Conservation (phyloP, 2,888 invertebrate species). For the Pomacea canaliculata region DNA sequence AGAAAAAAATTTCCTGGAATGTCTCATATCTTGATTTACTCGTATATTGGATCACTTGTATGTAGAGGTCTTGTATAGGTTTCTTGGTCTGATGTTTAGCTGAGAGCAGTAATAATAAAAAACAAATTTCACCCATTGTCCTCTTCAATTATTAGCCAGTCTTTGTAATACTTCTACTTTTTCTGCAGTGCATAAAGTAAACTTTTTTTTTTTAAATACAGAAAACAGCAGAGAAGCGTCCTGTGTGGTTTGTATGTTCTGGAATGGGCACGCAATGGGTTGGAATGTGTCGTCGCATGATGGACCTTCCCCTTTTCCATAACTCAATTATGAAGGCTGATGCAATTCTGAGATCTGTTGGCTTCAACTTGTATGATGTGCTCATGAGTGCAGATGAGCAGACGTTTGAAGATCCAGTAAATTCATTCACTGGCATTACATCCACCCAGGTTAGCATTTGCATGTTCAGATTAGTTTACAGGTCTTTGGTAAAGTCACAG, state of each 20-base stretch:
- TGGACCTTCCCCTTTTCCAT: constrained; percentile 85
- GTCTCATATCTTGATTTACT: too few relatives aligned
- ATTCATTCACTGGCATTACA: constrained; percentile 93
- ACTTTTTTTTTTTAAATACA: background rate
- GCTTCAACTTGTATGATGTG: constrained; percentile 85
- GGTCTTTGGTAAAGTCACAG: constrained; percentile 54
- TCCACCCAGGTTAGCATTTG: constrained; percentile 82
- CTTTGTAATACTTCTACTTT: too few relatives aligned
- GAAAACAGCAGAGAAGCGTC: constrained; percentile 76
- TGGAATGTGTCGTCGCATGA: constrained; percentile 91
- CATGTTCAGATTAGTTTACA: constrained; percentile 74
- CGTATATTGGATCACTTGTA: too few relatives aligned
- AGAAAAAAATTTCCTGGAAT: too few relatives aligned
- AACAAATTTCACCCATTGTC: too few relatives aligned
- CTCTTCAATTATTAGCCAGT: too few relatives aligned
- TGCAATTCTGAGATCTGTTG: constrained; percentile 80
- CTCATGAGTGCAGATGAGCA: constrained; percentile 82
- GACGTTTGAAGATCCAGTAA: constrained; percentile 86
- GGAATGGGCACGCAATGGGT: constrained; percentile 99
- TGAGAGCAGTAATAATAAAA: too few relatives aligned
- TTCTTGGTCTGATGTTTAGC: too few relatives aligned
- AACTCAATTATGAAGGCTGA: constrained; percentile 83
- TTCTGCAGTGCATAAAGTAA: too few relatives aligned
- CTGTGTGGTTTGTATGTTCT: constrained; percentile 94
- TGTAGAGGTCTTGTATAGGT: too few relatives aligned